Evolutionary conservation across 2,888 invertebrate species (phyloP).

Genomic region (Rhaphigaster nebulosa): DNA sequence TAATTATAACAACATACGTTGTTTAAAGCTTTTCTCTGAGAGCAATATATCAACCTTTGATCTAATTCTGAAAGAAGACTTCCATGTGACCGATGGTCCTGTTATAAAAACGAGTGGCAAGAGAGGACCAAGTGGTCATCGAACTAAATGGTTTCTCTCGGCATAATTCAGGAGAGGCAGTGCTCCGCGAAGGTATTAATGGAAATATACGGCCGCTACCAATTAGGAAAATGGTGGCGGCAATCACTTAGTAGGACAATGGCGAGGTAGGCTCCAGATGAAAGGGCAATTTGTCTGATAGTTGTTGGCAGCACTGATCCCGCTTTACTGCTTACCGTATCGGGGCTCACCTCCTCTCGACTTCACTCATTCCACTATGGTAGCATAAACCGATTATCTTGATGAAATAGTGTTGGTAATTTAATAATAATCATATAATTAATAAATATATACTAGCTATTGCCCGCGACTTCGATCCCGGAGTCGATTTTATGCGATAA

Average conservation of each 20-base stretch:
- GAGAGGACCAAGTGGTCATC: constrained; percentile 33
- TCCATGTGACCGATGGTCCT: neutral
- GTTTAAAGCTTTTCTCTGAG: neutral
- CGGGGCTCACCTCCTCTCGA: neutral
- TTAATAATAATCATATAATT: no score
- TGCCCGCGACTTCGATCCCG: no score
- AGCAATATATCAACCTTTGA: neutral
- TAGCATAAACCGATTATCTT: neutral
- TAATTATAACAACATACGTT: neutral
- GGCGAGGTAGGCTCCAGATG: constrained; percentile 39
- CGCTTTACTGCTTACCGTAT: neutral
- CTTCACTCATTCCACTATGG: neutral
- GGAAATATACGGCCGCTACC: constrained; percentile 41
- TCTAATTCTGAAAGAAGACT: neutral
- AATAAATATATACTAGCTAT: no score
- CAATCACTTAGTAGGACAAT: constrained; percentile 49
- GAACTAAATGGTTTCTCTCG: constrained; percentile 41
- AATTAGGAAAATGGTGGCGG: constrained; percentile 44
- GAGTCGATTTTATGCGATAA: no score
- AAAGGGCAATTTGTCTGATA: constrained; percentile 50
- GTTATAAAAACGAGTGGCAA: neutral
- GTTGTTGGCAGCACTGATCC: constrained; percentile 49
- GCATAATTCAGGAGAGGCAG: constrained; percentile 21
- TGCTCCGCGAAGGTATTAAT: neutral
- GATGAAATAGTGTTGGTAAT: no score